Percentiles rank a stretch among this genome's conserved stretches.
phyloP scores from a whole-genome alignment of 2,113 vertebrate species.

The Laterallus jamaicensis region DNA sequence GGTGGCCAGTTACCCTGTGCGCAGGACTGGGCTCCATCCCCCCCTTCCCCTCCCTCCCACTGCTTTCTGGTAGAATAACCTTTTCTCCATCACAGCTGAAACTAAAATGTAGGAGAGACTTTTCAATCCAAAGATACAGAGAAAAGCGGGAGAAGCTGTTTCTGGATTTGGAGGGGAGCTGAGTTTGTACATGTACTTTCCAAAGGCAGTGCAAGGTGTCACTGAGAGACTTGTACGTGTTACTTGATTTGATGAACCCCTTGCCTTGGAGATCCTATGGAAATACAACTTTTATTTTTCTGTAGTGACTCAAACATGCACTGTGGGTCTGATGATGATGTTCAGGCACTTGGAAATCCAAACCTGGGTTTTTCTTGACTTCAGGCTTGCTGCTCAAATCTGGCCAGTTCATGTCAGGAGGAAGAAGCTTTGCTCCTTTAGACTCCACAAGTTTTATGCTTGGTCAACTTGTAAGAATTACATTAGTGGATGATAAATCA shows the following conservation, averaged over 20 bases:
- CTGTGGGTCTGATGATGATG: not conserved
- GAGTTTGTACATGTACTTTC: not conserved
- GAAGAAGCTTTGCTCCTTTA: not conserved
- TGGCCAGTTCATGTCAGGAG: not conserved
- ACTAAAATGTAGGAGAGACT: not conserved
- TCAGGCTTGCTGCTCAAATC: not conserved
- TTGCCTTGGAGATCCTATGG: too few species aligned
- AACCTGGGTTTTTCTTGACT: not conserved
- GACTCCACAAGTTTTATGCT: not conserved
- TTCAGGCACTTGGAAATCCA: not conserved
- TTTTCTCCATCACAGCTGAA: not conserved
- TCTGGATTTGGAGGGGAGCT: not conserved
- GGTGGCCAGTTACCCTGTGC: not conserved
- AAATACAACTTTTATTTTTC: not conserved
- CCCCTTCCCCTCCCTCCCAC: too few species aligned
- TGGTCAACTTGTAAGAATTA: not conserved
- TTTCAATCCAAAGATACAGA: not conserved
- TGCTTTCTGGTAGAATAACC: not conserved
- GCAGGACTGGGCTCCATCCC: not conserved
- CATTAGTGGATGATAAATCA: not conserved
- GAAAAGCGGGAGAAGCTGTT: not conserved
- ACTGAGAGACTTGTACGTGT: not conserved
- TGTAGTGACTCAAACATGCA: not conserved
- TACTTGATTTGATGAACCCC: not conserved
- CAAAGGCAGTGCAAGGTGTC: not conserved